phyloP scores from a whole-genome alignment of 2,888 invertebrate species.

The Diarsia dahlii region DNA sequence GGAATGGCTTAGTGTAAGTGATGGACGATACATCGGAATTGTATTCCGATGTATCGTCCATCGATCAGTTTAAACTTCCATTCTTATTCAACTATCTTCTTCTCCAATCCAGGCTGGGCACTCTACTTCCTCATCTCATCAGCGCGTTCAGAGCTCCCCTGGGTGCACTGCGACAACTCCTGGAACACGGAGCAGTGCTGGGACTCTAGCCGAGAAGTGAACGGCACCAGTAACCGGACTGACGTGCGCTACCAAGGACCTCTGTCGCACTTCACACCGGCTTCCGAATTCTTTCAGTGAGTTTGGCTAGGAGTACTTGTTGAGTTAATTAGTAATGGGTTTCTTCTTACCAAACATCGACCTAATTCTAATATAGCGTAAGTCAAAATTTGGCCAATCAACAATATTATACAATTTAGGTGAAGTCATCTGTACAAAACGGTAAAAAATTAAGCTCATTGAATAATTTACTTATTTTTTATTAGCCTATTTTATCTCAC shows the following conservation, averaged over 20 bases:
- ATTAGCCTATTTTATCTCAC: no score
- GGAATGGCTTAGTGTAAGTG: no score
- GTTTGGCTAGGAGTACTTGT: neutral
- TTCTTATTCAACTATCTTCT: no score
- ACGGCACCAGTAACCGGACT: constrained; percentile 79
- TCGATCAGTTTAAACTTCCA: no score
- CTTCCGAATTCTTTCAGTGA: constrained; percentile 95
- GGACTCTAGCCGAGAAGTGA: constrained; percentile 84
- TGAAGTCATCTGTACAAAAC: no score
- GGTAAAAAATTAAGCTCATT: no score
- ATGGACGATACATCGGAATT: no score
- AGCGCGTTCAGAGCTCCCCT: constrained; percentile 93
- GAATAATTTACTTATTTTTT: no score
- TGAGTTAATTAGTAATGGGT: neutral
- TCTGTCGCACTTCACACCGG: constrained; percentile 92
- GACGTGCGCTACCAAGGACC: constrained; percentile 88
- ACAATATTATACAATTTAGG: no score
- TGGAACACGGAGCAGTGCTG: constrained; percentile 95
- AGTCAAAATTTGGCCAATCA: no score
- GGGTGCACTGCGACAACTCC: constrained; percentile 95
- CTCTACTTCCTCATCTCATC: constrained; percentile 95
- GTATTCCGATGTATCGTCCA: no score
- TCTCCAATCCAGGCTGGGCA: constrained; percentile 91
- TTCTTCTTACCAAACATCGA: neutral
- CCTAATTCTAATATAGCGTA: no score